These are phyloP conservation scores for Cololabis saira DNA, from an alignment of 2,113 vertebrate genomes.

Conservation along the genomic window DNA sequence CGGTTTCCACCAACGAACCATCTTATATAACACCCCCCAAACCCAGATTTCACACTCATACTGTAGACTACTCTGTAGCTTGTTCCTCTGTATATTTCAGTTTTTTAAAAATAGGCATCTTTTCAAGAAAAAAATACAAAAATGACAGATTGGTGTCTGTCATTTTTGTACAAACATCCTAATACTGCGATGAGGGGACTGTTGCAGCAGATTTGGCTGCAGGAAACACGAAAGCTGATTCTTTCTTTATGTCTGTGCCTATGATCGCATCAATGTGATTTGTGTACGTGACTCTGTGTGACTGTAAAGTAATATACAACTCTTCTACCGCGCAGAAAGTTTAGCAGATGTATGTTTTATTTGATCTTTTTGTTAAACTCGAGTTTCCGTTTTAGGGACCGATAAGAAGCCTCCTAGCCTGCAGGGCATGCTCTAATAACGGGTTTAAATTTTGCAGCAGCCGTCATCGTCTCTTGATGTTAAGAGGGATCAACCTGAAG, in stretches of 20 bases:
- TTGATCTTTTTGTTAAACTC: not conserved
- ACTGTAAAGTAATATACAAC: constrained; percentile 27
- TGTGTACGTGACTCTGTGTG: constrained; percentile 28
- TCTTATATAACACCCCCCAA: constrained; percentile 48
- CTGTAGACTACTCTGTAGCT: constrained; percentile 57
- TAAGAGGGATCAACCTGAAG: constrained; percentile 7
- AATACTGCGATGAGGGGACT: constrained; percentile 1
- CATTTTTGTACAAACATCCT: too few species aligned
- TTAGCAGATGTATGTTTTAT: not conserved
- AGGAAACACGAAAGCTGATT: constrained; percentile 3
- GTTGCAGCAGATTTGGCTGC: constrained; percentile 9
- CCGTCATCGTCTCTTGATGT: constrained; percentile 13
- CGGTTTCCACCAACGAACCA: constrained; percentile 31
- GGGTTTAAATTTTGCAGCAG: constrained; percentile 47
- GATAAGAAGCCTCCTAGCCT: constrained; percentile 27
- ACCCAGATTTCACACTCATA: constrained; percentile 38
- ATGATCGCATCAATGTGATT: constrained; percentile 14
- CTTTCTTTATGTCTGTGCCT: constrained; percentile 12
- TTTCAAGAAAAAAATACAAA: constrained; percentile 3
- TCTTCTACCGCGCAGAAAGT: constrained; percentile 6
- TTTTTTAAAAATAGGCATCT: constrained; percentile 18
- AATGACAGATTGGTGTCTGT: too few species aligned
- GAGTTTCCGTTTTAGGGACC: constrained; percentile 2
- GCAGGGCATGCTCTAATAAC: constrained; percentile 25
- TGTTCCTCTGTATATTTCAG: constrained; percentile 35